These are phyloP conservation scores for Sepiola atlantica DNA, from an alignment of 2,888 invertebrate genomes.

Conservation along the genomic window DNA sequence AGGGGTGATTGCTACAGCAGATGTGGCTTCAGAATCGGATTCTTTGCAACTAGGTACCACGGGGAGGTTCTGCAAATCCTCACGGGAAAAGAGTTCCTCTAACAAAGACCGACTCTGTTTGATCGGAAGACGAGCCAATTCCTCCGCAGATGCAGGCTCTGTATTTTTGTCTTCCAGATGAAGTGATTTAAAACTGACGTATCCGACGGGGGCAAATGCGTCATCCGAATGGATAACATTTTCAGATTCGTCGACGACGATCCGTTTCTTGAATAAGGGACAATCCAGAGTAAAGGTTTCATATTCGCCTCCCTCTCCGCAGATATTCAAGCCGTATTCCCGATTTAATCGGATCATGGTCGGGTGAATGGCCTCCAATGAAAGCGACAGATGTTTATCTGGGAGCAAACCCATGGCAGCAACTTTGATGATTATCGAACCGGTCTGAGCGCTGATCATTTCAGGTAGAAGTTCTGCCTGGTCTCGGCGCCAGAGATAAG, in stretches of 20 bases:
- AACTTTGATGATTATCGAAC: slow-evolving; percentile 97
- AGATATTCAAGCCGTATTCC: slow-evolving; percentile 81
- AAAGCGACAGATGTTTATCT: neutral
- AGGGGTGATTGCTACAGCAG: neutral
- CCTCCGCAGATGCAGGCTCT: slow-evolving; percentile 52
- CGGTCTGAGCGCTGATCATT: slow-evolving; percentile 94
- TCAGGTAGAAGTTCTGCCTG: slow-evolving; percentile 94
- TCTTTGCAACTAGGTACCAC: neutral
- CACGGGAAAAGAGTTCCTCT: neutral
- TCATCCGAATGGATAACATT: slow-evolving; percentile 92
- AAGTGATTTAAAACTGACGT: slow-evolving; percentile 89
- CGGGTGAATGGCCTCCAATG: neutral
- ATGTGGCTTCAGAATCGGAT: neutral
- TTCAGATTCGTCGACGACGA: slow-evolving; percentile 84
- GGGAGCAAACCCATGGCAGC: slow-evolving; percentile 82
- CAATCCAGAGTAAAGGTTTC: slow-evolving; percentile 98
- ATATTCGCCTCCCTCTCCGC: slow-evolving; percentile 98
- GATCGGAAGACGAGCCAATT: neutral
- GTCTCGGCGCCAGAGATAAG: slow-evolving; percentile 96
- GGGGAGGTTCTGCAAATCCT: neutral
- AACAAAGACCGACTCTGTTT: neutral
- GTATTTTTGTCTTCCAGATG: slow-evolving; percentile 82
- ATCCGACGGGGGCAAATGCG: slow-evolving; percentile 95
- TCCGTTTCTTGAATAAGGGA: slow-evolving; percentile 91
- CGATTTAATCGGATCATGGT: slow-evolving; percentile 78